phyloP scores from a whole-genome alignment of 2,113 vertebrate species.

The Australoheros scitulus region DNA sequence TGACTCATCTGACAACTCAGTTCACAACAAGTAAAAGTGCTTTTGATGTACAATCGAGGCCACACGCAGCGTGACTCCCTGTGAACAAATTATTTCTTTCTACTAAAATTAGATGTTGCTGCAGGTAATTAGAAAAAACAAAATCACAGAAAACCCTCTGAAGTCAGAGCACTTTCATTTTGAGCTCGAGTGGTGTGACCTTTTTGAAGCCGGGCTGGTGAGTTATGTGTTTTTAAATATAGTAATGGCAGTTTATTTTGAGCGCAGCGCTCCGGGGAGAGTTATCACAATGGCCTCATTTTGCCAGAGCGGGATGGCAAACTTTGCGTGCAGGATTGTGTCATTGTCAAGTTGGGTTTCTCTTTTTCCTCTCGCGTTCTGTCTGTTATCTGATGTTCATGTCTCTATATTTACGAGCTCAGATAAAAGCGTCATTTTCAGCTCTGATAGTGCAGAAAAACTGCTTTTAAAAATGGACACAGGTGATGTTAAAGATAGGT shows the following conservation, averaged over 20 bases:
- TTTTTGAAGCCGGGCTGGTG: conserved; percentile 54
- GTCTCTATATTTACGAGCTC: conserved; percentile 44
- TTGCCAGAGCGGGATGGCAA: conserved; percentile 54
- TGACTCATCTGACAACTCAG: conserved; percentile 37
- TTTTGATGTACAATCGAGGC: conserved; percentile 25
- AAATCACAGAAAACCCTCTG: conserved; percentile 35
- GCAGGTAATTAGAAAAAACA: conserved; percentile 53
- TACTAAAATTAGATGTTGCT: conserved; percentile 61
- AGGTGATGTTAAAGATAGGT: conserved; percentile 24
- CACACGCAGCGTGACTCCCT: neutral
- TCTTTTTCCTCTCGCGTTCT: conserved; percentile 17
- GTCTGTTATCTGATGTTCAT: conserved; percentile 50
- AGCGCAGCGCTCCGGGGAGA: conserved; percentile 59
- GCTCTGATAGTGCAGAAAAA: conserved; percentile 29
- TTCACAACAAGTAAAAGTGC: conserved; percentile 14
- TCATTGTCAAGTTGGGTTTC: conserved; percentile 52
- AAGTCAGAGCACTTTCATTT: conserved; percentile 41
- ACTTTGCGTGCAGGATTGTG: conserved; percentile 53
- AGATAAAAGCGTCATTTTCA: conserved; percentile 51
- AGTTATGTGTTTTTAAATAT: conserved; percentile 74
- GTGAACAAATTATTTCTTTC: conserved; percentile 41
- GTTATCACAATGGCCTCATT: conserved; percentile 74
- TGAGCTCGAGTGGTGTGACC: conserved; percentile 45
- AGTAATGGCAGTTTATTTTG: conserved; percentile 70
- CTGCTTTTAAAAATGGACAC: conserved; percentile 50